A percentile compares a stretch with the other conserved stretches of the same genome.
These are phyloP conservation scores for Papilio dardanus DNA, from an alignment of 1,140 invertebrate species.

Conservation along the genomic window DNA sequence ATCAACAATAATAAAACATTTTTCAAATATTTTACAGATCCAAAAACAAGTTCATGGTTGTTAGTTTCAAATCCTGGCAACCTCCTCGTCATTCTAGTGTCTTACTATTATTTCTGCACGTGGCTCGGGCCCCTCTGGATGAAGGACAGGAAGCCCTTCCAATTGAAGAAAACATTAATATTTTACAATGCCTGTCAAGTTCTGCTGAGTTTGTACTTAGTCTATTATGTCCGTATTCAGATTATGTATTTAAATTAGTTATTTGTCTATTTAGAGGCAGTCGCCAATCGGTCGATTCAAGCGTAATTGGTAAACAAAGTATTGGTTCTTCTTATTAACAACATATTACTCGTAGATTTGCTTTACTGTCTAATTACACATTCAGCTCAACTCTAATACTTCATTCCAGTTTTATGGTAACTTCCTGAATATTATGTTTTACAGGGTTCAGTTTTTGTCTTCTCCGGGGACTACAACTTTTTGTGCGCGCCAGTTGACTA, in stretches of 20 bases:
- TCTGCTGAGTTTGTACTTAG: constrained; percentile 85
- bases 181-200: constrained; percentile 91
- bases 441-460: not conserved
- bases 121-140: constrained; percentile 90
- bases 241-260: too few relatives aligned
- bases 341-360: too few relatives aligned
- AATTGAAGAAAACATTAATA: constrained; percentile 87
- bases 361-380: too few relatives aligned
- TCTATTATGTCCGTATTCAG: constrained; percentile 82
- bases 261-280: too few relatives aligned
- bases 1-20: not conserved
- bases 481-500: not conserved
- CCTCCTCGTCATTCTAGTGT: constrained; percentile 85
- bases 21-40: constrained; percentile 73
- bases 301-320: too few relatives aligned
- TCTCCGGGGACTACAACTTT: not conserved
- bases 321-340: too few relatives aligned
- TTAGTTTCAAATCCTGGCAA: constrained; percentile 88
- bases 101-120: constrained; percentile 88
- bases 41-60: constrained; percentile 90
- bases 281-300: too few relatives aligned
- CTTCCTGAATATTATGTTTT: not conserved
- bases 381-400: too few relatives aligned
- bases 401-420: too few relatives aligned
- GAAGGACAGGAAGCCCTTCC: constrained; percentile 90